Conservation (phyloP, 2,888 invertebrate genomes). For the Eledona agricola region DNA sequence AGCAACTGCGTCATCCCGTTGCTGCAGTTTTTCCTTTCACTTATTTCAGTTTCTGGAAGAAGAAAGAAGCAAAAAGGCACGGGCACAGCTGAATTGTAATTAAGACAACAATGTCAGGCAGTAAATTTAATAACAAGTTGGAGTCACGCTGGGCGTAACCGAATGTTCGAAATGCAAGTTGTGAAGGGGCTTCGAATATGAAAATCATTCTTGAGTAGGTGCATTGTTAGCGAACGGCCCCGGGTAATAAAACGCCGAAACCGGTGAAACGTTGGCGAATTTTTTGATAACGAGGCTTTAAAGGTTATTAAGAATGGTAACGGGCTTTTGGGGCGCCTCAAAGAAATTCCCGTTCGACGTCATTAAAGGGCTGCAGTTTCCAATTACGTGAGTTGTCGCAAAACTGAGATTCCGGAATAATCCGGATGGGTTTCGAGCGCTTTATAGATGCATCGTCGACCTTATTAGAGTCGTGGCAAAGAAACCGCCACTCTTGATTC, state of each 20-base stretch:
- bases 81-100: conserved; percentile 29
- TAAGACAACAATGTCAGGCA: conserved; percentile 29
- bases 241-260: neutral
- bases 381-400: conserved; percentile 35
- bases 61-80: conserved; percentile 15
- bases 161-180: conserved; percentile 28
- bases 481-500: conserved; percentile 36
- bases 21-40: conserved; percentile 5
- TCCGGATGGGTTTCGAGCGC: conserved; percentile 44
- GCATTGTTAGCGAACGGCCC: neutral
- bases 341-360: too few relatives aligned
- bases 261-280: neutral
- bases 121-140: conserved; percentile 30
- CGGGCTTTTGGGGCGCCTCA: too few relatives aligned
- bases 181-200: conserved; percentile 16
- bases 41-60: conserved; percentile 3
- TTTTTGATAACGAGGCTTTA: neutral
- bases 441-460: conserved; percentile 41
- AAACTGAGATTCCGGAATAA: conserved; percentile 46
- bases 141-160: conserved; percentile 17
- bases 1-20: too few relatives aligned
- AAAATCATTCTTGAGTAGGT: conserved; percentile 13
- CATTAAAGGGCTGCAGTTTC: conserved; percentile 6
- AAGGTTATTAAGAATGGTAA: conserved; percentile 4
- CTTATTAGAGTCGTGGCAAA: conserved; percentile 42